These are phyloP conservation scores for Stenoptilia bipunctidactyla DNA, from an alignment of 2,888 invertebrate genomes.

Conservation along the genomic window DNA sequence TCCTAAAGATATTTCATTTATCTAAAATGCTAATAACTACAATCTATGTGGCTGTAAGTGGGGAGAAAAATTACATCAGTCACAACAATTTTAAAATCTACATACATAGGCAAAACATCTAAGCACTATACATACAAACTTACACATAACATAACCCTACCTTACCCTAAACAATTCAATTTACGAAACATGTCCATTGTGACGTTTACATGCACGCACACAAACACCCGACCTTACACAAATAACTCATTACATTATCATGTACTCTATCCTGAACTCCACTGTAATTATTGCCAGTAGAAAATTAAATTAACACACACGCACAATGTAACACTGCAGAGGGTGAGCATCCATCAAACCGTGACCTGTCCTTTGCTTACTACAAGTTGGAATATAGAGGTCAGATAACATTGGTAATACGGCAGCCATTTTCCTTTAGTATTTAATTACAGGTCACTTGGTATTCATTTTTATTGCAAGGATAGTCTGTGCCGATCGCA, in stretches of 20 bases:
- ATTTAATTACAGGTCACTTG: constrained; percentile 53
- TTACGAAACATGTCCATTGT: constrained; percentile 14
- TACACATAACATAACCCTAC: no score
- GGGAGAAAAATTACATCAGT: no score
- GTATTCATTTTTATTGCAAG: constrained; percentile 56
- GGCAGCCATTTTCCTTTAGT: constrained; percentile 62
- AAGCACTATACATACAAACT: no score
- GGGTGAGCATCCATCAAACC: constrained; percentile 31
- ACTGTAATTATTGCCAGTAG: constrained; percentile 61
- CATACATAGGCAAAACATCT: no score
- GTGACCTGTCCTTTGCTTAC: constrained; percentile 19
- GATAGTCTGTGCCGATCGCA: constrained; percentile 37
- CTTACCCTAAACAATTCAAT: constrained; percentile 19
- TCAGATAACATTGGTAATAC: constrained; percentile 16
- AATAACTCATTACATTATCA: constrained; percentile 47
- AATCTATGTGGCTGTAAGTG: no score
- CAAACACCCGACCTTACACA: constrained; percentile 32
- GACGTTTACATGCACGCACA: constrained; percentile 23
- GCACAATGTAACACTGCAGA: constrained; percentile 45
- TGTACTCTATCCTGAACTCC: constrained; percentile 18
- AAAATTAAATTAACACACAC: constrained; percentile 70
- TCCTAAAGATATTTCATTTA: no score
- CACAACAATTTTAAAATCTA: no score
- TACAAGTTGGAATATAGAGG: constrained; percentile 4
- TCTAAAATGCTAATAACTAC: no score